phyloP scores from a whole-genome alignment of 2,797 vertebrate species.

The Aselliscus stoliczkanus region DNA sequence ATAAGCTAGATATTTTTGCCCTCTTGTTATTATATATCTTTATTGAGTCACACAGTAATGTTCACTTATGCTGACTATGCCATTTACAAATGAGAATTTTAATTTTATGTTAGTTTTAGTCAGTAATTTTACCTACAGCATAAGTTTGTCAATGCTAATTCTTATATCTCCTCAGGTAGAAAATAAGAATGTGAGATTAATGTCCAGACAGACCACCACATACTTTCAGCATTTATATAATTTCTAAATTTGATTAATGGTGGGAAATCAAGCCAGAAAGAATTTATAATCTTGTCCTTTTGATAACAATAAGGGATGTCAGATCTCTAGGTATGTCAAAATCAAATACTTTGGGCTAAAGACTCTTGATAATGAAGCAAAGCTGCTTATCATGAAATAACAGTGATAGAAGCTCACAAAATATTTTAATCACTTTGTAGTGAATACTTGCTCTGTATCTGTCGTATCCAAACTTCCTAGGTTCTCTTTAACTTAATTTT shows the following conservation, averaged over 20 bases:
- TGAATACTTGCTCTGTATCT: background rate
- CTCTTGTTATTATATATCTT: background rate
- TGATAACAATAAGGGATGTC: background rate
- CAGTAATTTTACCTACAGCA: background rate
- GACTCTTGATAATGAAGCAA: background rate
- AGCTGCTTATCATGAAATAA: background rate
- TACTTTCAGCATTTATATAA: background rate
- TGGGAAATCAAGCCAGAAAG: background rate
- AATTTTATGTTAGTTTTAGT: conserved; percentile 5
- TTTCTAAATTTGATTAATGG: background rate
- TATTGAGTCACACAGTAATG: background rate
- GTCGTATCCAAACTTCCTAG: background rate
- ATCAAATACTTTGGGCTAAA: background rate
- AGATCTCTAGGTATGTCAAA: background rate
- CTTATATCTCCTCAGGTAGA: background rate
- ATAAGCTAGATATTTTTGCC: background rate
- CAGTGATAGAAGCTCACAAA: background rate
- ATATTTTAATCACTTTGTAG: background rate
- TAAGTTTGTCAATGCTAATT: background rate
- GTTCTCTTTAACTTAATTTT: background rate
- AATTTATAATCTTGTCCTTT: background rate
- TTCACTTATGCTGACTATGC: background rate
- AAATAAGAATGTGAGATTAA: background rate
- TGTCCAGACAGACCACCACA: background rate
- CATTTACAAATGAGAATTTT: conserved; percentile 42